phyloP scores from a whole-genome alignment of 1,140 invertebrate species.

The Saccostrea echinata region DNA sequence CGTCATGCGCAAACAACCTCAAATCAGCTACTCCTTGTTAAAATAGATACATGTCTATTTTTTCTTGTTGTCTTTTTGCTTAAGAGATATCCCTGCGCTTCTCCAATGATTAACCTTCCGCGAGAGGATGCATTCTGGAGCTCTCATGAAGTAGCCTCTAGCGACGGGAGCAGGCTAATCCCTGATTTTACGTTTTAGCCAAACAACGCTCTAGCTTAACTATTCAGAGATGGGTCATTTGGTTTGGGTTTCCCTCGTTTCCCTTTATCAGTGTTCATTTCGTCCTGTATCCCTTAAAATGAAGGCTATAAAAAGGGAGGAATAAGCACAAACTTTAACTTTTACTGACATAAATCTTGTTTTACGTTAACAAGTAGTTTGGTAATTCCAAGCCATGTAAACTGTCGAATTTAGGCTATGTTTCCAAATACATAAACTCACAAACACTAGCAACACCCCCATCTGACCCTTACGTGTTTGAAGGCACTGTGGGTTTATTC shows the following conservation, averaged over 20 bases:
- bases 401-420: conserved; percentile 28
- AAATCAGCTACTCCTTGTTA: conserved; percentile 31
- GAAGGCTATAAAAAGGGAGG: conserved; percentile 12
- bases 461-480: conserved; percentile 18
- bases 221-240: conserved; percentile 28
- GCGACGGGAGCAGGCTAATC: not conserved
- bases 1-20: conserved; percentile 24
- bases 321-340: not conserved
- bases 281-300: not conserved
- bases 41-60: conserved; percentile 38
- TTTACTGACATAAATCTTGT: conserved; percentile 10
- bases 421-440: conserved; percentile 22
- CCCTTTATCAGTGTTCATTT: conserved; percentile 5
- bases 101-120: conserved; percentile 19
- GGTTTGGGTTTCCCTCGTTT: not conserved
- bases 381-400: conserved; percentile 19
- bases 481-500: conserved; percentile 10
- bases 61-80: conserved; percentile 4
- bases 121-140: conserved; percentile 14
- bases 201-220: conserved; percentile 36
- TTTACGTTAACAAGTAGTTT: not conserved
- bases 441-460: conserved; percentile 16
- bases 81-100: conserved; percentile 27
- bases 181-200: conserved; percentile 1
- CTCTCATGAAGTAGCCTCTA: not conserved